These are phyloP conservation scores for Sterna hirundo DNA, from an alignment of 2,113 vertebrate species.

Conservation along the genomic window DNA sequence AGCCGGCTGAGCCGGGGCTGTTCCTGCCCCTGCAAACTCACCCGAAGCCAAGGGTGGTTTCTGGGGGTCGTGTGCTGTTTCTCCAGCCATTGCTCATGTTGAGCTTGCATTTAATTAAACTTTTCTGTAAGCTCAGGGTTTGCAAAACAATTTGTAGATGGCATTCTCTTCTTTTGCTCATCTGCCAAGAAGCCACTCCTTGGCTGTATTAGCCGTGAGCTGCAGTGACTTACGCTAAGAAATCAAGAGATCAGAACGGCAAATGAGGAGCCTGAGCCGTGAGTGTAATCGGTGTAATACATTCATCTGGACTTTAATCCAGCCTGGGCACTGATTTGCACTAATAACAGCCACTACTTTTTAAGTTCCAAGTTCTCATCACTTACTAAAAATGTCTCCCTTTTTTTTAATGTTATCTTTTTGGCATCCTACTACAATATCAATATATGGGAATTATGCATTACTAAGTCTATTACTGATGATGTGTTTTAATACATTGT, in stretches of 20 bases:
- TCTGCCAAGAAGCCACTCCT: neutral
- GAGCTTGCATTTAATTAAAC: neutral
- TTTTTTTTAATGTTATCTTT: neutral
- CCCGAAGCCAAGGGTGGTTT: neutral
- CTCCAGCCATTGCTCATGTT: neutral
- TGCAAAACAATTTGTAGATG: neutral
- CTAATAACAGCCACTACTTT: neutral
- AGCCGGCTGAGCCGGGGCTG: rapidly evolving
- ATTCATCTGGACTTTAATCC: neutral
- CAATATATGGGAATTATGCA: neutral
- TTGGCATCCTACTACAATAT: neutral
- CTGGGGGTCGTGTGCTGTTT: neutral
- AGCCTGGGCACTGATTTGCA: neutral
- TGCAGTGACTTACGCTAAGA: neutral
- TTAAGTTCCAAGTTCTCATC: neutral
- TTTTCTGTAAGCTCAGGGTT: neutral
- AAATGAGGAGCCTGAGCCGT: neutral
- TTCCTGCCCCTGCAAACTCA: neutral
- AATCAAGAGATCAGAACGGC: neutral
- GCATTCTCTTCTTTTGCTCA: neutral
- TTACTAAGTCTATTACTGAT: neutral
- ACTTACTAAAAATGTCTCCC: neutral
- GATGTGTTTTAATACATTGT: neutral
- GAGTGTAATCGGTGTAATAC: neutral
- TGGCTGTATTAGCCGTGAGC: neutral